Evolutionary conservation across 1,140 invertebrate genomes (phyloP), one percentile per base, ranked within the genome.

Genomic region (Aphaenogaster floridana): DNA sequence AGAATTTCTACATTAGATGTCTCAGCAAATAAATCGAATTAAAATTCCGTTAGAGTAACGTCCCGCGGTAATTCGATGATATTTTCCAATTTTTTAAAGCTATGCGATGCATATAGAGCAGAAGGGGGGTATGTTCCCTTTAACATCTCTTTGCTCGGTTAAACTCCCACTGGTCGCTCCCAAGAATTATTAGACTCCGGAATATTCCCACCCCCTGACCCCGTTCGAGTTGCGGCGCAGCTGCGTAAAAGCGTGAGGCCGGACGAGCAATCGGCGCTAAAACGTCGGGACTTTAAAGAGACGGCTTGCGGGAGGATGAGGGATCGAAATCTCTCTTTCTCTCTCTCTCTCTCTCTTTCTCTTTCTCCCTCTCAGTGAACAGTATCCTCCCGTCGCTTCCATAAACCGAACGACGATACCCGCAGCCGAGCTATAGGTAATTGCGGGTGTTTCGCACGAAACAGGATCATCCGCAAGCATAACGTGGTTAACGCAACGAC

Each of bases 211-310:
- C 28, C 63, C 28, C 63, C 48, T 59, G 79, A 71, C n/a, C 21
- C 68, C 50, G 15, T 79, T 48, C 76, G 63, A 64, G 76, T 86
- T 86, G 39, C 39, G 76, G 64, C 28, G 72, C 61, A 86, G 36
- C 15, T 86, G 74, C 59, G 74, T 79, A 54, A 79, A 79, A 86
- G 83, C 59, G 72, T 45, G 11, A 77, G 48, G 59, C 8, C 52
- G 59, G 34, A 28, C 63, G 61, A 86, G 64, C 52, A 77, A 86
- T 86, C 77, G 52, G 34, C 63, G 76, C 34, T 80, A 59, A 86
- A 86, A 86, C 50, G 42, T 52, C 45, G 59, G 36, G 48, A 52
- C 7, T 21, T 54, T 57, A 52, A 54, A 85, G n/a, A 9, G 34
- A 6, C 4, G 2, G 48, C 39, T 48, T n/a, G 48, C 4, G 17